Evolutionary conservation across 2,797 vertebrate genomes (phyloP).

Genomic region (Peromyscus melanophrys): DNA sequence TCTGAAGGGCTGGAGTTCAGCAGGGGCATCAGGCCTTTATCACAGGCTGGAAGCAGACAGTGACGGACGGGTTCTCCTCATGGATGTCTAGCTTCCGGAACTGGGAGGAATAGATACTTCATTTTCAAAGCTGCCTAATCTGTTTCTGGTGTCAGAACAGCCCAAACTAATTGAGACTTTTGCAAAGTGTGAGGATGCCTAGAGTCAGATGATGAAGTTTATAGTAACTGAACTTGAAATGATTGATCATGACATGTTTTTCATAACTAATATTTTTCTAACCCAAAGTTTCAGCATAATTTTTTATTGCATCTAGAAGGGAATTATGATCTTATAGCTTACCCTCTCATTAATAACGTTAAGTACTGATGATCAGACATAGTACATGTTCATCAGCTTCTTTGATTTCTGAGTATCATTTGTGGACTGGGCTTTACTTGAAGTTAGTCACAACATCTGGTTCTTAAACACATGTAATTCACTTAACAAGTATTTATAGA

Average conservation of each 20-base stretch:
- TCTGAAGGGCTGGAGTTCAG: background rate
- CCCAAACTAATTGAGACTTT: background rate
- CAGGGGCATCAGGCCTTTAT: background rate
- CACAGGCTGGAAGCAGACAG: background rate
- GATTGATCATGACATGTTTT: background rate
- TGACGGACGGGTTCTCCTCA: background rate
- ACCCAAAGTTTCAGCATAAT: background rate
- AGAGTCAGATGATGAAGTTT: background rate
- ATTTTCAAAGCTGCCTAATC: background rate
- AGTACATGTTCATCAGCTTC: background rate
- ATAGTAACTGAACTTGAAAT: background rate
- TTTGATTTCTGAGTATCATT: slow-evolving; percentile 16
- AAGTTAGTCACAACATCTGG: slow-evolving; percentile 62
- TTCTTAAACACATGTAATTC: slow-evolving; percentile 60
- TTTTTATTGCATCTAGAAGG: slow-evolving; percentile 33
- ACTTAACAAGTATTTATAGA: slow-evolving; percentile 60
- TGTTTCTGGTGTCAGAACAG: background rate
- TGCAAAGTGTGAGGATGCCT: background rate
- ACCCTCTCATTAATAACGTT: background rate
- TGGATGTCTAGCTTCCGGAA: background rate
- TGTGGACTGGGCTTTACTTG: slow-evolving; percentile 26
- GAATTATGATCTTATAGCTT: slow-evolving; percentile 53
- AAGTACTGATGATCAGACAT: background rate
- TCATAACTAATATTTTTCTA: background rate
- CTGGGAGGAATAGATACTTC: background rate